Conservation (phyloP, 2,888 invertebrate genomes). For the Galerucella calmariensis region DNA sequence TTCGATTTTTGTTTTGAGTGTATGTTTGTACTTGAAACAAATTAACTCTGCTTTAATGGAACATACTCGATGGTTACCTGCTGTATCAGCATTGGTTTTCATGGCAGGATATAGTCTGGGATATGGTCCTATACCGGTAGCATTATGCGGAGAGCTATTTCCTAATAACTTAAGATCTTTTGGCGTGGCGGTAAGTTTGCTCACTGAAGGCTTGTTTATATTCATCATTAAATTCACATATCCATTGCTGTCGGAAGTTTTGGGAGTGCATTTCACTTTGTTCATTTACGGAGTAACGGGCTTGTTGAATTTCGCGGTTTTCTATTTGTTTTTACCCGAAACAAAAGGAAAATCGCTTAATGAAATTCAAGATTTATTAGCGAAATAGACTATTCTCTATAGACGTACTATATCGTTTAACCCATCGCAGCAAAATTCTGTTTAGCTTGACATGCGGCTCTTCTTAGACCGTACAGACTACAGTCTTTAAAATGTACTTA, state of each 20-base stretch:
- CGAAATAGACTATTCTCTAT: background rate
- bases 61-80: background rate
- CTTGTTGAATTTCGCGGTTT: background rate
- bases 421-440: too few species aligned
- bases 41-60: background rate
- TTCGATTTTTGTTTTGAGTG: background rate
- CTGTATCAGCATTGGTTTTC: background rate
- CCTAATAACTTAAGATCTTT: conserved; percentile 1
- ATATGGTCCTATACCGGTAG: background rate
- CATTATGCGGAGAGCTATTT: conserved; percentile 4
- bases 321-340: background rate
- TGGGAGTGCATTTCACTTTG: background rate
- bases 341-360: background rate
- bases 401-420: background rate
- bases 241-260: background rate
- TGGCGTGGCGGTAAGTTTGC: background rate
- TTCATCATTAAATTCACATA: background rate
- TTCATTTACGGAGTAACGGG: too few species aligned
- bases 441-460: too few species aligned
- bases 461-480: too few species aligned
- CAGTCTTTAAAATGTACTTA: too few species aligned
- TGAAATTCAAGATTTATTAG: background rate
- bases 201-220: background rate
- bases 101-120: background rate
- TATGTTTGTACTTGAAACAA: background rate